Base-by-base conservation (phyloP, 2,797 vertebrate genomes). In the Ambastaia sidthimunki region DNA sequence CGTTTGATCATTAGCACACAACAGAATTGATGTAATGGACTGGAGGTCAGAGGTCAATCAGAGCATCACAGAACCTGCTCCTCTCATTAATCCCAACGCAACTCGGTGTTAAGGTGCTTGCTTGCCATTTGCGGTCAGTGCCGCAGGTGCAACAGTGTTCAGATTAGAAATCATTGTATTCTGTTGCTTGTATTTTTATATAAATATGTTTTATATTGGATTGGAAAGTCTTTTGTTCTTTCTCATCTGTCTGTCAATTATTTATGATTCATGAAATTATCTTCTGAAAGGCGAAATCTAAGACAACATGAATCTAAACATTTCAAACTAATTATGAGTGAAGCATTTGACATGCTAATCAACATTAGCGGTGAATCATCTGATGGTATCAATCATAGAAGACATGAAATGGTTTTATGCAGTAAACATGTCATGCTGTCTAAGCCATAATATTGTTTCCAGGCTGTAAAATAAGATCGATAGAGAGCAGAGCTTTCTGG, bases 231-330 rank as follows among this genome's bases (percentile, higher is more conserved):
- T 71, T 76, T 76, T 76, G 78, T 76, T 82, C 74, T 44, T 47
- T 11, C n/a, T 74, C 48, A 48, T 73, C 79, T 82, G 50, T 73
- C 79, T 82, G 75, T 77, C 66, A 82, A 31, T 80, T 83, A 79
- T 82, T 85, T 80, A 85, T 70, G 65, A 82, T 44, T 47, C 59
- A 62, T 72, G 6, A 80, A 83, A 85, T 82, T 41, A 83, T 80
- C 63, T 84, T 82, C 50, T 80, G 74, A 82, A 83, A 80, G 80
- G 48, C 55, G 9, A 75, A 76, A 71, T 76, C 18, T 74, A 34
- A 65, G 81, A 60, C 69, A 44, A 83, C 60, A 68, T 78, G 76
- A 74, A 80, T 80, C 71, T 73, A 59, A 66, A 23, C 71, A 76
- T 80, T 76, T 73, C 18, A 54, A 74, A 28, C 67, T 83, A 80